Evolutionary conservation across 1,140 invertebrate species (phyloP).

Genomic region (Oryzaephilus surinamensis): DNA sequence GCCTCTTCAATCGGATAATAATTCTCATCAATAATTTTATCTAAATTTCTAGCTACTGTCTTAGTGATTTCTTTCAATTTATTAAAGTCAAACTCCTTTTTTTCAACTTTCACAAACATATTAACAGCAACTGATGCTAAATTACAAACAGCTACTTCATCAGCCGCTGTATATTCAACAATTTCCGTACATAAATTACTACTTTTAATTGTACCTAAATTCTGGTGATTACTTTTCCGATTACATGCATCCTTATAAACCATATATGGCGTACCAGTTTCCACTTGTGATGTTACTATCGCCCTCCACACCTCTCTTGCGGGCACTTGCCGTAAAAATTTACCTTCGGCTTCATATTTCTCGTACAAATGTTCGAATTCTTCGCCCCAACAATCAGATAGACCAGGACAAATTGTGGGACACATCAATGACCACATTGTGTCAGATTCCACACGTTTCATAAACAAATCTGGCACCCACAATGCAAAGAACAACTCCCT

Average conservation of each 20-base stretch:
- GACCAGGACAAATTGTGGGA: constrained; percentile 83
- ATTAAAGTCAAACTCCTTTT: constrained; percentile 76
- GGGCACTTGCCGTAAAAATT: constrained; percentile 43
- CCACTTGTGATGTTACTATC: constrained; percentile 92
- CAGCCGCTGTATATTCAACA: constrained; percentile 80
- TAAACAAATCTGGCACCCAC: constrained; percentile 99
- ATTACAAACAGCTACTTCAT: constrained; percentile 98
- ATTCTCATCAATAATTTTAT: constrained; percentile 97
- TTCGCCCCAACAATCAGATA: constrained; percentile 87
- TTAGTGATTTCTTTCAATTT: constrained; percentile 84
- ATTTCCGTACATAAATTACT: constrained; percentile 98
- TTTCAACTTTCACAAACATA: constrained; percentile 76
- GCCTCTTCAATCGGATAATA: constrained; percentile 91
- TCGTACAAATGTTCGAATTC: constrained; percentile 90
- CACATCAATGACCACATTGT: constrained; percentile 96
- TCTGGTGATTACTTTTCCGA: constrained; percentile 95
- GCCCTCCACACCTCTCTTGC: constrained; percentile 90
- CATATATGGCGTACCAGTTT: constrained; percentile 98
- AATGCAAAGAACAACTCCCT: constrained; percentile 96
- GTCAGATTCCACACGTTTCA: constrained; percentile 87
- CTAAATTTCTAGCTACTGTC: constrained; percentile 84
- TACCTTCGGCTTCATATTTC: constrained; percentile 77
- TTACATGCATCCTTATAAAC: constrained; percentile 97
- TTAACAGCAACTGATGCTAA: constrained; percentile 97
- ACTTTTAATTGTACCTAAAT: constrained; percentile 97